Base-by-base conservation (phyloP, 1,140 invertebrate genomes). In the Scaptomyza graminum region DNA sequence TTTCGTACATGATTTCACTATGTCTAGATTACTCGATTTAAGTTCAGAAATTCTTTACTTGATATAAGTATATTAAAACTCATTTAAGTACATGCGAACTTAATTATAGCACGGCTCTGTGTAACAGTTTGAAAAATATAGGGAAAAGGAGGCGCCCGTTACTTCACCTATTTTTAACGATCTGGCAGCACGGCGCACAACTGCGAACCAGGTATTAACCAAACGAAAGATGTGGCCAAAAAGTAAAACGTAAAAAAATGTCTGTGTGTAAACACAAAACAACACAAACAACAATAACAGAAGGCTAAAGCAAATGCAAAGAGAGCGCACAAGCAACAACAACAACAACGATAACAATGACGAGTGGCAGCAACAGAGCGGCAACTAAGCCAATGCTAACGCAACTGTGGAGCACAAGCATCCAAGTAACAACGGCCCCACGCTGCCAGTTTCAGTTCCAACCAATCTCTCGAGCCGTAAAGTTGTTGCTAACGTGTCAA, bases 151-250 rank as follows among this genome's bases (percentile, higher is more conserved):
- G 15, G 31, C 13, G 41, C 12, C 9, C 16, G 11, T 34, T 28
- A 15, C 55, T 52, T n/a, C 0, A 57, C 11, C 39, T 8, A 43
- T 72, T 72, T 67, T 8, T 13, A 16, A 2, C 43, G 39, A 62
- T 87, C 47, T 61, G 82, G 82, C 63, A 87, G 46, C 78, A 1
- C 61, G 18, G 15, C 28, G 7, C 65, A 34, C 62, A 34, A 39
- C 60, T 46, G 63, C 41, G 62, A 12, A 69, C 46, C 74, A 51
- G 67, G 39, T 67, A 50, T 56, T 76, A 74, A 88, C 62, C 59
- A 56, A 76, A 79, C 84, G 79, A 63, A 88, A 82, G 83, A 88
- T 88, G 79, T 79, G 69, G 15, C 76, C 79, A 88, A 89, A 88
- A 88, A 63, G 72, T 56, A 52, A 22, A 34, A 47, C 68, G 25